phyloP scores from a whole-genome alignment of 2,888 invertebrate species.

The Anticlea derivata region DNA sequence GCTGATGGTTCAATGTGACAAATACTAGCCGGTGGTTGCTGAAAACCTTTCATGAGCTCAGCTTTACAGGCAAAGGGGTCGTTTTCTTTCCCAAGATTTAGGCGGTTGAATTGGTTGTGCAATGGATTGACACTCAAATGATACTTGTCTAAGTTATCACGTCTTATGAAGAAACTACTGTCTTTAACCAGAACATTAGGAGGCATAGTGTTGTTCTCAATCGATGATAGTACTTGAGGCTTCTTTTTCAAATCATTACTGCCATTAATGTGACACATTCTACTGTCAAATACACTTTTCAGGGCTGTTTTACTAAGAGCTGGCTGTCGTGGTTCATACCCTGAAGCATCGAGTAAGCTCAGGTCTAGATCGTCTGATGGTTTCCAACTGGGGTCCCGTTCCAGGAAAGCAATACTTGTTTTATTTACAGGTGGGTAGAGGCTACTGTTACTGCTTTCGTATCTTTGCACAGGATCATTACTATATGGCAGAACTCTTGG shows the following conservation, averaged over 20 bases:
- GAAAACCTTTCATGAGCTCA: constrained; percentile 47
- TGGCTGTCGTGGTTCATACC: constrained; percentile 46
- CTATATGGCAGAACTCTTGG: constrained; percentile 52
- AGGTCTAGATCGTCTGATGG: constrained; percentile 71
- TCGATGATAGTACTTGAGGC: constrained; percentile 41
- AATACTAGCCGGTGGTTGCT: constrained; percentile 13
- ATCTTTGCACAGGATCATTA: constrained; percentile 62
- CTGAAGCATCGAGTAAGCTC: constrained; percentile 65
- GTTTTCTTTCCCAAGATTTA: constrained; percentile 64
- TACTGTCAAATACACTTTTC: constrained; percentile 30
- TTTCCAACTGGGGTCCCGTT: constrained; percentile 44
- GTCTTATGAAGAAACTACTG: constrained; percentile 66
- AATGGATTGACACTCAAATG: constrained; percentile 43
- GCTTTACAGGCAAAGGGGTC: constrained; percentile 50
- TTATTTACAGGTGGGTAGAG: constrained; percentile 65
- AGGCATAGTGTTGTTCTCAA: constrained; percentile 46
- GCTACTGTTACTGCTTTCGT: constrained; percentile 62
- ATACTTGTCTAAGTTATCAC: constrained; percentile 54
- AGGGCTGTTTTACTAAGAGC: constrained; percentile 37
- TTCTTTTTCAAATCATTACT: constrained; percentile 9
- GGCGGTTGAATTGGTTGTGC: constrained; percentile 47
- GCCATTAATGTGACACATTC: constrained; percentile 5
- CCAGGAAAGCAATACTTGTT: constrained; percentile 41
- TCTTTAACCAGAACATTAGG: constrained; percentile 53
- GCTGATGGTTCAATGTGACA: not conserved